A percentile compares a stretch with the other conserved stretches of the same genome.
Evolutionary conservation across 2,113 vertebrate genomes (phyloP).

Genomic region (Scartelaos histophorus): DNA sequence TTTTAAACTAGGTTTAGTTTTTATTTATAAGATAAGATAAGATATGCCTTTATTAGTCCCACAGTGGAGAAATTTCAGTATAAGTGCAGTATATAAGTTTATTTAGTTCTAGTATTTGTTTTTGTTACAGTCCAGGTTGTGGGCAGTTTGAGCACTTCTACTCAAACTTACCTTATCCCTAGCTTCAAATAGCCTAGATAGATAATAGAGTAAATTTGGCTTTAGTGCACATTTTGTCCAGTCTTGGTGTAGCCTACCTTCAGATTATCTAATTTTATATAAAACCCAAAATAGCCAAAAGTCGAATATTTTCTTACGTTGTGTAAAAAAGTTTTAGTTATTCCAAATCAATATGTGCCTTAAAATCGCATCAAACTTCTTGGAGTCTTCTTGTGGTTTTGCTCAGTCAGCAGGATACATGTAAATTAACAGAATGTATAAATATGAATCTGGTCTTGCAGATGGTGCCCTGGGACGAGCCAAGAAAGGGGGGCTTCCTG

Average conservation of each 20-base stretch:
- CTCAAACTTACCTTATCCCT: no score
- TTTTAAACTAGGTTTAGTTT: no score
- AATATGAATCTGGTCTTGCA: conserved; percentile 42
- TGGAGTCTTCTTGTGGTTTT: conserved; percentile 16
- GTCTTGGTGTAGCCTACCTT: neutral
- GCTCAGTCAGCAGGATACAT: conserved; percentile 3
- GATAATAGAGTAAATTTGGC: no score
- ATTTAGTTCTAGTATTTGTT: no score
- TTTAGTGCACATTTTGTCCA: neutral
- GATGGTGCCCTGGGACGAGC: conserved; percentile 49
- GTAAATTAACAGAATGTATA: conserved; percentile 18
- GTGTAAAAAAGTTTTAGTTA: neutral
- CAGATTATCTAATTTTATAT: neutral
- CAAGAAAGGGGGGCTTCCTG: conserved; percentile 45
- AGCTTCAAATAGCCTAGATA: no score
- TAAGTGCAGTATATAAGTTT: no score
- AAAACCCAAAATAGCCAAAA: no score
- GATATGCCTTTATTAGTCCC: no score
- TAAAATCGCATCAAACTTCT: neutral
- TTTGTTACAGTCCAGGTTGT: no score
- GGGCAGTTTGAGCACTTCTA: no score
- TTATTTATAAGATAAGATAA: no score
- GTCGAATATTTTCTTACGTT: neutral
- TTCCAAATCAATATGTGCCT: conserved; percentile 27
- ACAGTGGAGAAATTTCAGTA: no score